Conservation (phyloP, 2,888 invertebrate species). For the Eristalis pertinax region DNA sequence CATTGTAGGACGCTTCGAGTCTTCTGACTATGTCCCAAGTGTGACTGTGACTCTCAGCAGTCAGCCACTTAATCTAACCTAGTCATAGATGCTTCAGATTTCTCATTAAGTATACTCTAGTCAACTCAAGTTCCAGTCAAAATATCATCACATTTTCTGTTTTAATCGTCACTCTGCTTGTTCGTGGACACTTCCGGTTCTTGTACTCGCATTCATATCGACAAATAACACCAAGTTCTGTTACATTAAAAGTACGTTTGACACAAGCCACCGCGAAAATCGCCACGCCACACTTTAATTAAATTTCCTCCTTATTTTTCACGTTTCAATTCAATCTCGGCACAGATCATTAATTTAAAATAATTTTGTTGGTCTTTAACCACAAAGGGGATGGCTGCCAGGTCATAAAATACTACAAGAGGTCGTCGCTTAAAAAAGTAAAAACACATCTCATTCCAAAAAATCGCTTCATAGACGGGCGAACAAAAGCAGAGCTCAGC, state of each 20-base stretch:
- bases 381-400: slow-evolving; percentile 26
- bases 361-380: slow-evolving; percentile 40
- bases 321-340: slow-evolving; percentile 57
- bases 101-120: too few relatives aligned
- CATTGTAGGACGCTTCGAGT: too few relatives aligned
- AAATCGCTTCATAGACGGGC: slow-evolving; percentile 1
- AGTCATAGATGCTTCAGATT: too few relatives aligned
- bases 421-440: slow-evolving; percentile 47
- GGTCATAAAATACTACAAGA: slow-evolving; percentile 60
- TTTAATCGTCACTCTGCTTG: too few relatives aligned
- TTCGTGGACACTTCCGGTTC: too few relatives aligned
- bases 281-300: slow-evolving; percentile 76
- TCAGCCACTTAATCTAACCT: too few relatives aligned
- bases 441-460: slow-evolving; percentile 35
- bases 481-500: slow-evolving; percentile 3
- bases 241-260: not conserved
- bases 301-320: slow-evolving; percentile 73
- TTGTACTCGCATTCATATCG: too few relatives aligned
- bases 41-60: too few relatives aligned
- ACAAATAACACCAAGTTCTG: too few relatives aligned
- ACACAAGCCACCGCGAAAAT: slow-evolving; percentile 66
- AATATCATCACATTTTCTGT: too few relatives aligned
- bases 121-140: too few relatives aligned
- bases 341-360: slow-evolving; percentile 72
- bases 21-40: too few relatives aligned